phyloP scores from a whole-genome alignment of 2,797 vertebrate species.

The Euphonia xanthogaster region DNA sequence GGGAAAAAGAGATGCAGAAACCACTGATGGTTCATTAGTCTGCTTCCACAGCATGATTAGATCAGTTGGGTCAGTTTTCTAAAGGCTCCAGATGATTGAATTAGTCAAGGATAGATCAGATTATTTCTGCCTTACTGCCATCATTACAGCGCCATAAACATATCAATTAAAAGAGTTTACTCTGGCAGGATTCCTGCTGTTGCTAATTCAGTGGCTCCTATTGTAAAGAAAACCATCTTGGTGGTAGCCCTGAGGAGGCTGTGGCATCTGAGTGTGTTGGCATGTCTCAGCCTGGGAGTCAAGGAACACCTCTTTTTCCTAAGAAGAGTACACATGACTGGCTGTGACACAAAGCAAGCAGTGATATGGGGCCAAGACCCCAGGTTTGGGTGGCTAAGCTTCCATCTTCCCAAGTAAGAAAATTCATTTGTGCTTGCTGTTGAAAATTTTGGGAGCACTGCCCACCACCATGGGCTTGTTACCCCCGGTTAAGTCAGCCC shows the following conservation, averaged over 20 bases:
- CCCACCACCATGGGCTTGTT: neutral
- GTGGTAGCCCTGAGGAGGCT: neutral
- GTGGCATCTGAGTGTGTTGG: neutral
- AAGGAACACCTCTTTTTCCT: neutral
- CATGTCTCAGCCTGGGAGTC: accelerated
- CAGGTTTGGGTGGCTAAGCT: neutral
- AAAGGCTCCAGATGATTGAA: neutral
- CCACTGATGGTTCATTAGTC: neutral
- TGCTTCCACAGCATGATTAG: neutral
- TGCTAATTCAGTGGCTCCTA: neutral
- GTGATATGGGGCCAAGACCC: accelerated
- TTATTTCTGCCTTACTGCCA: slow-evolving; percentile 46
- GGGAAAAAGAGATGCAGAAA: neutral
- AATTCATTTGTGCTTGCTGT: neutral
- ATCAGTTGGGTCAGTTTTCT: neutral
- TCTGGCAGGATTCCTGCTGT: neutral
- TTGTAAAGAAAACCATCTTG: slow-evolving; percentile 4
- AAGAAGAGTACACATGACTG: neutral
- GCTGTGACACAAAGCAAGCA: neutral
- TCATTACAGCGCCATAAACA: neutral
- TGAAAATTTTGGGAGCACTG: neutral
- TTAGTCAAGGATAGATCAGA: neutral
- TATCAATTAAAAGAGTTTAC: neutral
- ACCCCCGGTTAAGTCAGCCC: neutral
- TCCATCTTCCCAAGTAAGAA: neutral